Base-by-base conservation (phyloP, 2,797 vertebrate species). In the Todus mexicanus region DNA sequence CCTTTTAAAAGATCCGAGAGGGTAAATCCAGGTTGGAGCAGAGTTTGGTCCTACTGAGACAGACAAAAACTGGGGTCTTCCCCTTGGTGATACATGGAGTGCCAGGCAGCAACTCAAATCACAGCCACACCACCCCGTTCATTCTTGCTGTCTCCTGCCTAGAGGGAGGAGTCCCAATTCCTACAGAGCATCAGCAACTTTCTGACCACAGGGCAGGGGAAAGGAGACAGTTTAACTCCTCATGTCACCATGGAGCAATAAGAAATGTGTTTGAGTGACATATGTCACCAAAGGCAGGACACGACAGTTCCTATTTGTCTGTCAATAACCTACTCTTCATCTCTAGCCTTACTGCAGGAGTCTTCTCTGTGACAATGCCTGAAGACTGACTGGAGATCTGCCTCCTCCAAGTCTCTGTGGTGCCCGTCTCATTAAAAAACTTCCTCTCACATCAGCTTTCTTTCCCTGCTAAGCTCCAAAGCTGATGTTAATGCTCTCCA, bases 71-170 rank as follows among this genome's bases (percentile, higher is more conserved):
- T 25, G 14, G 4, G 4, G 1, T 84, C 31, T 43, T 73, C 43
- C 4, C 22, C 3, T 7, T 0, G 0, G 45, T 23, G 69, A 48
- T 22, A 57, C 27, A 10, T 0, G 6, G 31, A 22, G 26, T 53
- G 11, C 65, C 0, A 5, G 47, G 35, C 31, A 77, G 51, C 7
- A 38, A 17, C 38, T 57, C 22, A 18, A 21, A 27, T n/a, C 27
- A 25, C 17, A 48, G 42, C 22, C 16, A 0, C 12, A 5, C 17
- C 75, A 5, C 21, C 8, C 2, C 1, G 2, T 12, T 47, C 17
- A 19, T 33, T 66, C 60, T 15, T 31, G 13, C 64, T 61, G 7
- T 33, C 5, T 79, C 18, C 86, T 47, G n/a, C 13, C 19, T 54
- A 63, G 42, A 71, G 63, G n/a, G 45, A 61, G 17, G 35, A 45